Conservation (phyloP, 2,888 invertebrate genomes). For the Subacronicta megacephala region DNA sequence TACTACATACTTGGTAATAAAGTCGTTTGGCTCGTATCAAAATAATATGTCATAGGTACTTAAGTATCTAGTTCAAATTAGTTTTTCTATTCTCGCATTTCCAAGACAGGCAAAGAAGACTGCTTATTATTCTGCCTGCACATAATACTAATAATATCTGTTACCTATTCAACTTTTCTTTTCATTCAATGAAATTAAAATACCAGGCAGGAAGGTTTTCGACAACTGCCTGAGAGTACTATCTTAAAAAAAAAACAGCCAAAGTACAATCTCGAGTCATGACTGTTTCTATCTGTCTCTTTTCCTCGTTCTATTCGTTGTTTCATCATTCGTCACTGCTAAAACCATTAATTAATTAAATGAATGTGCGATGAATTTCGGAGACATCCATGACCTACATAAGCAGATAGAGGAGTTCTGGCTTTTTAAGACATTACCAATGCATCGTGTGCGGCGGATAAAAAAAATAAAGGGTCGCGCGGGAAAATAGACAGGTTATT, state of each 20-base stretch:
- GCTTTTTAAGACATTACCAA: constrained; percentile 40
- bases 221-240: constrained; percentile 11
- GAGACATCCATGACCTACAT: constrained; percentile 73
- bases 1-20: constrained; percentile 8
- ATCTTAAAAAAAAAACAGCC: constrained; percentile 22
- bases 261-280: constrained; percentile 27
- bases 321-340: constrained; percentile 50
- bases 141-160: no score
- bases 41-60: no score
- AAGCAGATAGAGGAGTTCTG: constrained; percentile 44
- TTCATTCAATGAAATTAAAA: neutral
- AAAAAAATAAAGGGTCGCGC: constrained; percentile 11
- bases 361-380: constrained; percentile 66
- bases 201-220: no score
- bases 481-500: constrained; percentile 11
- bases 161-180: neutral
- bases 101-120: no score
- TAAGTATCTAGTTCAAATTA: no score
- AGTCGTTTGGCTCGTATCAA: neutral
- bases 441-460: constrained; percentile 19
- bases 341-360: constrained; percentile 69
- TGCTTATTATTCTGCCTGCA: no score
- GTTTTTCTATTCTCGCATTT: no score
- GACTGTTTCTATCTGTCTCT: constrained; percentile 32
- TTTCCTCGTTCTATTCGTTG: constrained; percentile 31